Conservation (phyloP, 92 coral and sea anemone species). For the Phenganax subtilis region DNA sequence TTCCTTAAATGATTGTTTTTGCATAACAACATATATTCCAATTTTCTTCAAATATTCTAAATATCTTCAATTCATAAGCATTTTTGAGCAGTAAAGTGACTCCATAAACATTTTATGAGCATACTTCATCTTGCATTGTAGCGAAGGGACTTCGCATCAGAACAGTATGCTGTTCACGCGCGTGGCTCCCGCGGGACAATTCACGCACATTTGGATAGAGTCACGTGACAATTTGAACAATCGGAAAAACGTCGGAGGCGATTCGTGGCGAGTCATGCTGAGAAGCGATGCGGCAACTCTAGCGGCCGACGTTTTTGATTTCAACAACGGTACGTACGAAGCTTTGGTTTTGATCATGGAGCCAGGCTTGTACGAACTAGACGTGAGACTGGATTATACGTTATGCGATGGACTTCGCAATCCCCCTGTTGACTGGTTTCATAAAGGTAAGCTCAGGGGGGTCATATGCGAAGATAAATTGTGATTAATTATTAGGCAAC, state of each 20-base stretch:
- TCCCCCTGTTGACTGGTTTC: slow-evolving; percentile 70
- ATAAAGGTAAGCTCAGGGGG: slow-evolving; percentile 39
- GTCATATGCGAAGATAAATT: background rate
- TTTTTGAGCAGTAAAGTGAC: background rate
- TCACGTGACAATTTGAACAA: slow-evolving; percentile 46
- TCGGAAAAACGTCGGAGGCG: slow-evolving; percentile 59
- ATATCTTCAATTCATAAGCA: too few relatives aligned
- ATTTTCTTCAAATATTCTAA: too few relatives aligned
- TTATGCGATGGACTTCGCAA: slow-evolving; percentile 67
- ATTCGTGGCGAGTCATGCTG: slow-evolving; percentile 65
- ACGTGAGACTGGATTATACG: slow-evolving; percentile 58
- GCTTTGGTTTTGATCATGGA: slow-evolving; percentile 60
- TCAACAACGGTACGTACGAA: slow-evolving; percentile 67
- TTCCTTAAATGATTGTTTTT: too few relatives aligned
- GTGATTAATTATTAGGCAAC: background rate
- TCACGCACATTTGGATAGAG: slow-evolving; percentile 58
- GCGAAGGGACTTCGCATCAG: slow-evolving; percentile 41
- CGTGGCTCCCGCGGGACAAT: slow-evolving; percentile 62
- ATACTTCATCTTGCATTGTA: background rate
- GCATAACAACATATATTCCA: too few relatives aligned
- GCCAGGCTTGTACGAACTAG: slow-evolving; percentile 56
- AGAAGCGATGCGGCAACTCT: slow-evolving; percentile 48
- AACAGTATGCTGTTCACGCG: slow-evolving; percentile 49
- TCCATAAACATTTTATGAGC: background rate
- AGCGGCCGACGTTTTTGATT: slow-evolving; percentile 66